Percentiles rank a stretch among this genome's conserved stretches.
These are phyloP conservation scores for Numenius arquata DNA, from an alignment of 2,113 vertebrate species.

Conservation along the genomic window DNA sequence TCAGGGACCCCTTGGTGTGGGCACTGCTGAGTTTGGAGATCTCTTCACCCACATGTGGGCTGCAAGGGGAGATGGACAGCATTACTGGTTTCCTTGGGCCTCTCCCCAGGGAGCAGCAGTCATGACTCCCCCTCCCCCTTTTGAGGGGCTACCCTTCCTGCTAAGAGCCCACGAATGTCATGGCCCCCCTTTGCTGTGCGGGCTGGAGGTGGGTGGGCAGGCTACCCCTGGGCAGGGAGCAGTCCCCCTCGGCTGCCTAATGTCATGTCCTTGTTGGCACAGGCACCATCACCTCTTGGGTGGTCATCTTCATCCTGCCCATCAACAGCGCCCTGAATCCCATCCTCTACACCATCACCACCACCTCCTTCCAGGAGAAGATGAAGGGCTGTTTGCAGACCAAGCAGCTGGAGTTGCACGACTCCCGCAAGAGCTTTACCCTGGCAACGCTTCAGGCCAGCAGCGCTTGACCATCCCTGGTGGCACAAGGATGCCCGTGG, in stretches of 20 bases:
- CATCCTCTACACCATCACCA: slow-evolving; percentile 50
- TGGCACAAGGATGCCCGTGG: fast-evolving
- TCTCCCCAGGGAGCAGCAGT: not conserved
- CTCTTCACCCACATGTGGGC: fast-evolving
- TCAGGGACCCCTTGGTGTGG: not conserved
- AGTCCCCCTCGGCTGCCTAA: not conserved
- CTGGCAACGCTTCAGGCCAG: not conserved
- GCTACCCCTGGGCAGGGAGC: not conserved
- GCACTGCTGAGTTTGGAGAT: not conserved
- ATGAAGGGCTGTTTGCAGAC: not conserved
- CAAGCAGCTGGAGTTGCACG: not conserved
- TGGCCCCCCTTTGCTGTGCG: no score
- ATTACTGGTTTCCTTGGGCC: not conserved
- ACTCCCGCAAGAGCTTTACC: not conserved
- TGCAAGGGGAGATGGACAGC: not conserved
- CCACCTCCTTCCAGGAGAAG: slow-evolving; percentile 22
- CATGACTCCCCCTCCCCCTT: no score
- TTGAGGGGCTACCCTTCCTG: not conserved
- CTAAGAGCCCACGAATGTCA: not conserved
- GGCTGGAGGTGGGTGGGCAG: not conserved
- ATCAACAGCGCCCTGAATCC: slow-evolving; percentile 48
- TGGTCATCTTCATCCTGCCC: slow-evolving; percentile 63
- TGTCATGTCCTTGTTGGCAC: not conserved
- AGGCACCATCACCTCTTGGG: slow-evolving; percentile 51
- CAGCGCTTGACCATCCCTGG: not conserved